Conservation (phyloP, 37 sponge, comb jelly and placozoan species). For the Cladorhizidae sp. region DNA sequence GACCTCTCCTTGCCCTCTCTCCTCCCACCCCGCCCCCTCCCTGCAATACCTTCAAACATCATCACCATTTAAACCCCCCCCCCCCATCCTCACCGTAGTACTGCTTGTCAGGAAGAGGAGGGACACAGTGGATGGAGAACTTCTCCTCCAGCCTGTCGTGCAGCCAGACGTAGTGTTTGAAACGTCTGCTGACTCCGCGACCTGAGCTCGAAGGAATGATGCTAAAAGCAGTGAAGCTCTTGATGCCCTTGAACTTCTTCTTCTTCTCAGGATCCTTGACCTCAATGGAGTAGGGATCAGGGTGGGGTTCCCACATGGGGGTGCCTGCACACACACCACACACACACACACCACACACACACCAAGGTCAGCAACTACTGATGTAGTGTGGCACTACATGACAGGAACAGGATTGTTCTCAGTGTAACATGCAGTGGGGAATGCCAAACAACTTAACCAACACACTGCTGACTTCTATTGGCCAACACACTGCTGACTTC, state of each 20-base stretch:
- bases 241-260: conserved; percentile 92
- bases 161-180: conserved; percentile 95
- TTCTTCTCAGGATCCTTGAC: conserved; percentile 91
- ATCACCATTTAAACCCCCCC: neutral
- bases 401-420: no score
- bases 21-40: neutral
- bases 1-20: neutral
- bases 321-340: conserved; percentile 8
- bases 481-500: no score
- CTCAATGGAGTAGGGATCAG: conserved; percentile 54
- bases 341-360: no score
- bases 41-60: neutral
- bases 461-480: no score
- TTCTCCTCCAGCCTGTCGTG: conserved; percentile 87
- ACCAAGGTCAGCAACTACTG: no score
- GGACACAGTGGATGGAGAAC: conserved; percentile 82
- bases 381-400: no score
- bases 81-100: conserved; percentile 55
- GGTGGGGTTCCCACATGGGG: conserved; percentile 78
- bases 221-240: conserved; percentile 85
- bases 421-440: no score
- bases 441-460: no score
- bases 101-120: conserved; percentile 96
- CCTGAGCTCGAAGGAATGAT: conserved; percentile 62
- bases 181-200: conserved; percentile 74